Conservation (phyloP, 2,113 vertebrate genomes). For the Saccopteryx bilineata region DNA sequence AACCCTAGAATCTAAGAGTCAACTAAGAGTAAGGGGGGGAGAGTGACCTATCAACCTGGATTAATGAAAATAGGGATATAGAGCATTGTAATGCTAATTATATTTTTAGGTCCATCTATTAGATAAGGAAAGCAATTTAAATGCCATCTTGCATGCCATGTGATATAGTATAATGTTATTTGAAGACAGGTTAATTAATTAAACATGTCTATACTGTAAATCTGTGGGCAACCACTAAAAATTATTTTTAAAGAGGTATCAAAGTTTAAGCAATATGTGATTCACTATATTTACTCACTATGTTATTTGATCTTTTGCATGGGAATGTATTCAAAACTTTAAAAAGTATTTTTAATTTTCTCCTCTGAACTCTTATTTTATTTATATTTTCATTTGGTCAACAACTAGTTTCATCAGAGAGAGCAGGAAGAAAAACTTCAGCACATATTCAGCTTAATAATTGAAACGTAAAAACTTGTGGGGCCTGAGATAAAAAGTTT, state of each 20-base stretch:
- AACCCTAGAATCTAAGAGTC: not conserved
- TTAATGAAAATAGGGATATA: constrained; percentile 6
- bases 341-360: not conserved
- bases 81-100: not conserved
- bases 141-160: not conserved
- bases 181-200: not conserved
- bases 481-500: not conserved
- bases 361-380: not conserved
- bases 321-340: not conserved
- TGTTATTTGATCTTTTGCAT: constrained; percentile 49
- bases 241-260: not conserved
- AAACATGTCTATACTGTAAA: not conserved
- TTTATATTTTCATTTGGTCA: constrained; percentile 10
- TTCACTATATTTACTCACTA: not conserved
- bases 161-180: not conserved
- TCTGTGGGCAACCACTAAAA: not conserved
- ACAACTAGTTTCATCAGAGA: not conserved
- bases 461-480: not conserved
- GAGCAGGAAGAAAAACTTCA: not conserved
- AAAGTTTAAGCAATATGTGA: not conserved
- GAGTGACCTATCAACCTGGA: not conserved
- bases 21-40: not conserved
- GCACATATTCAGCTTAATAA: not conserved
- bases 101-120: constrained; percentile 37
- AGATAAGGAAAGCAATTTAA: constrained; percentile 38